Evolutionary conservation across 1,140 invertebrate species (phyloP).

Genomic region (Anagrus nilaparvatae): DNA sequence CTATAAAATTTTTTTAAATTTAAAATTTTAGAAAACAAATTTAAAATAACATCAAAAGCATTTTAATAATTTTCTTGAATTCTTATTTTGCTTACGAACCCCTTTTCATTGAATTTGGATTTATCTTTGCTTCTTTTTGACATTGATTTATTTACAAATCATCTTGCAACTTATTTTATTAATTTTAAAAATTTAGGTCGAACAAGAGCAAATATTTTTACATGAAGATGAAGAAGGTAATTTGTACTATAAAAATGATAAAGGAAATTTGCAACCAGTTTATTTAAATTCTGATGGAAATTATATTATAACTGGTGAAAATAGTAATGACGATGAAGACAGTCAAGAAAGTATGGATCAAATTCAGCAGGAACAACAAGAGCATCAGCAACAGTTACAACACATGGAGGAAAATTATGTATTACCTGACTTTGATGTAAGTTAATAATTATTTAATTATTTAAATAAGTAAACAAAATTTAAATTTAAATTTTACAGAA

Average conservation of each 20-base stretch:
- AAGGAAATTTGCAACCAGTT: constrained; percentile 34
- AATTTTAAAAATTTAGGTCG: constrained; percentile 11
- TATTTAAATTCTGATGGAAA: constrained; percentile 39
- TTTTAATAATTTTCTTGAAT: no score
- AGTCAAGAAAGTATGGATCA: constrained; percentile 23
- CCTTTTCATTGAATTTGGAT: no score
- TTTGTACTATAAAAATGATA: constrained; percentile 39
- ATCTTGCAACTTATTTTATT: no score
- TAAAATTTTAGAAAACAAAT: no score
- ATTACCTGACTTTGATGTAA: constrained; percentile 26
- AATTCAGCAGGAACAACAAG: constrained; percentile 17
- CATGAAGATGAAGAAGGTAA: constrained; percentile 40
- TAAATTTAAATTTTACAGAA: no score
- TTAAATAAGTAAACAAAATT: constrained; percentile 29
- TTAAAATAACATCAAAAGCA: no score
- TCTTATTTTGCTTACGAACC: no score
- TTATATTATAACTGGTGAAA: constrained; percentile 34
- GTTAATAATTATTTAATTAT: constrained; percentile 12
- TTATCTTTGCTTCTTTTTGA: no score
- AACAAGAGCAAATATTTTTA: constrained; percentile 37
- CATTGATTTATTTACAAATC: no score
- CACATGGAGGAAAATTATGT: no score
- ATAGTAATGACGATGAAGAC: constrained; percentile 27
- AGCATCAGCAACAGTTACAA: constrained; percentile 28
- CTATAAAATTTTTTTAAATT: no score